Evolutionary conservation across 2,888 invertebrate genomes (phyloP).

Genomic region (Tachina grossa): DNA sequence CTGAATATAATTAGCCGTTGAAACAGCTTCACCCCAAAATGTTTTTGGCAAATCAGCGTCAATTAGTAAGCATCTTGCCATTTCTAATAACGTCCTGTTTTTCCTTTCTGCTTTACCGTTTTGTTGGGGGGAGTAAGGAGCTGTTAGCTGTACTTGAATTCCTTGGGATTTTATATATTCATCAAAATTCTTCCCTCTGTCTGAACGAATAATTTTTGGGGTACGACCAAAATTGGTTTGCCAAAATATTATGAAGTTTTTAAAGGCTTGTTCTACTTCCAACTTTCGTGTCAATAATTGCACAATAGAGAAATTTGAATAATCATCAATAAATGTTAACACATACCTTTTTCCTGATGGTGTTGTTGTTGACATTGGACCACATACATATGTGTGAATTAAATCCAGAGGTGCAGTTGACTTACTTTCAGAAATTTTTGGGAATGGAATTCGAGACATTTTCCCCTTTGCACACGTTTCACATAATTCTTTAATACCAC

Average conservation of each 20-base stretch:
- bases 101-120: conserved; percentile 10
- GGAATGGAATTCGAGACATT: conserved; percentile 16
- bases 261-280: conserved; percentile 7
- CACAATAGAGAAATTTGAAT: conserved; percentile 8
- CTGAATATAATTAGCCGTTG: conserved; percentile 38
- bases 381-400: conserved; percentile 12
- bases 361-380: conserved; percentile 6
- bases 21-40: conserved; percentile 4
- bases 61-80: conserved; percentile 42
- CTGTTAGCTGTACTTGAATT: conserved; percentile 8
- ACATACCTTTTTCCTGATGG: conserved; percentile 19
- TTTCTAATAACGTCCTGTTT: conserved; percentile 2
- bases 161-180: conserved; percentile 16
- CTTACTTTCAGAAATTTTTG: not conserved
- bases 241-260: not conserved
- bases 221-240: not conserved
- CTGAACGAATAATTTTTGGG: not conserved
- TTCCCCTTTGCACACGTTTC: conserved; percentile 11
- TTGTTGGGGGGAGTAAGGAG: not conserved
- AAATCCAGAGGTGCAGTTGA: conserved; percentile 7
- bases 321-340: conserved; percentile 14
- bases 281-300: not conserved
- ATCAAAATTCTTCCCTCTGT: conserved; percentile 5
- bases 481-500: conserved; percentile 6
- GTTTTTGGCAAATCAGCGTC: conserved; percentile 32